phyloP scores from a whole-genome alignment of 1,140 invertebrate species.

The Agrilus planipennis region DNA sequence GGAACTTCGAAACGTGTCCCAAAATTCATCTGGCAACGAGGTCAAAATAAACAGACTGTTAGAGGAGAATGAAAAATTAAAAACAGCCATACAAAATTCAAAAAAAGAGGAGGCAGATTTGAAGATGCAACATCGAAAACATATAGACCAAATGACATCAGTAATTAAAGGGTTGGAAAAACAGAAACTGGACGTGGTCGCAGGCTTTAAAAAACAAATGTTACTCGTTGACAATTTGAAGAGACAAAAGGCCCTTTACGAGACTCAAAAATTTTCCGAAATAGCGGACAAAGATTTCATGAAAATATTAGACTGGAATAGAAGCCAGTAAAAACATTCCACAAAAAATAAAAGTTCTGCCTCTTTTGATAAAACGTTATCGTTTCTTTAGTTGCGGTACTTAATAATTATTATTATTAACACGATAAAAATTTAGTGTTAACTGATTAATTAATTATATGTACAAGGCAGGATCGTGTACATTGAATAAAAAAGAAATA shows the following conservation, averaged over 20 bases:
- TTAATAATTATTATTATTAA: too few species aligned
- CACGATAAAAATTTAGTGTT: too few species aligned
- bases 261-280: too few species aligned
- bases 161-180: conserved; percentile 35
- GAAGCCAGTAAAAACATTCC: too few species aligned
- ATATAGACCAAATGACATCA: conserved; percentile 32
- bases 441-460: too few species aligned
- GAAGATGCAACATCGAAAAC: conserved; percentile 33
- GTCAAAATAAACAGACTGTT: conserved; percentile 35
- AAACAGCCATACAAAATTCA: conserved; percentile 29
- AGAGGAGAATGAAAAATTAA: conserved; percentile 38
- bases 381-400: too few species aligned
- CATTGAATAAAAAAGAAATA: too few species aligned
- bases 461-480: too few species aligned
- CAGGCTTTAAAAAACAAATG: conserved; percentile 40
- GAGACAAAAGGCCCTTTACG: conserved; percentile 43
- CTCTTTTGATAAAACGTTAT: too few species aligned
- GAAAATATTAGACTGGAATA: too few species aligned
- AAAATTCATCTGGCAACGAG: conserved; percentile 31
- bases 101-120: conserved; percentile 41
- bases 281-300: too few species aligned
- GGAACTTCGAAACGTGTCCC: conserved; percentile 33
- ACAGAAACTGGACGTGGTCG: conserved; percentile 36
- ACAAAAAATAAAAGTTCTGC: too few species aligned
- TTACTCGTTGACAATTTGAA: conserved; percentile 41